Evolutionary conservation across 1,140 invertebrate genomes (phyloP).

Genomic region (Zaprionus africanus): DNA sequence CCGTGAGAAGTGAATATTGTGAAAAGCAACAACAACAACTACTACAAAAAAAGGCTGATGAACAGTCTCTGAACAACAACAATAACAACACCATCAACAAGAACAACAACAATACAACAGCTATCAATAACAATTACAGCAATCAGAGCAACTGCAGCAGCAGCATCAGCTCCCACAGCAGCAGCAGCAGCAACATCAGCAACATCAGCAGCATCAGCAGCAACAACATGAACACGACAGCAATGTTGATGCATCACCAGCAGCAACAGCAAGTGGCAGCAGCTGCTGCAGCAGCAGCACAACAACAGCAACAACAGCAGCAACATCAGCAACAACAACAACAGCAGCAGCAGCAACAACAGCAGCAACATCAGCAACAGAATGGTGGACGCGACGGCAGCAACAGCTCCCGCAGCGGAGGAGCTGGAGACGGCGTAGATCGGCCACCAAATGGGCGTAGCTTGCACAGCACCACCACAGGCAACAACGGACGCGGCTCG

Average conservation of each 20-base stretch:
- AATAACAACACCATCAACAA: constrained; percentile 69
- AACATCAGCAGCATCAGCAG: constrained; percentile 59
- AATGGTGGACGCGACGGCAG: constrained; percentile 73
- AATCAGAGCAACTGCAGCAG: constrained; percentile 68
- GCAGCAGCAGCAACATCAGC: constrained; percentile 64
- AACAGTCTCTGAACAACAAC: constrained; percentile 84
- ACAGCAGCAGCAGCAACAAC: constrained; percentile 63
- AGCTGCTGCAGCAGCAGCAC: constrained; percentile 60
- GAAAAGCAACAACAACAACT: constrained; percentile 84
- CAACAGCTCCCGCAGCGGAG: constrained; percentile 73
- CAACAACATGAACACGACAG: constrained; percentile 82
- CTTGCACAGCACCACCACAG: constrained; percentile 34
- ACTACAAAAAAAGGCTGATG: constrained; percentile 86
- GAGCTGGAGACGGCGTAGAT: constrained; percentile 61
- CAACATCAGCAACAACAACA: constrained; percentile 49
- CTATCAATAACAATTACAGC: constrained; percentile 85
- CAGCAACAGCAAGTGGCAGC: constrained; percentile 75
- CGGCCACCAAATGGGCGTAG: constrained; percentile 77
- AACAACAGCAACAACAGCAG: constrained; percentile 41
- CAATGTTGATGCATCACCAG: constrained; percentile 82
- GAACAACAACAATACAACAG: constrained; percentile 84
- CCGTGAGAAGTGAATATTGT: constrained; percentile 88
- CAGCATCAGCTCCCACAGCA: constrained; percentile 51
- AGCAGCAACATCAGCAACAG: constrained; percentile 82
- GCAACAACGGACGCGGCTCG: constrained; percentile 71